Percentiles rank a stretch among this genome's conserved stretches.
These are phyloP conservation scores for Brienomyrus longianalis DNA, from an alignment of 2,113 vertebrate genomes.

Conservation along the genomic window DNA sequence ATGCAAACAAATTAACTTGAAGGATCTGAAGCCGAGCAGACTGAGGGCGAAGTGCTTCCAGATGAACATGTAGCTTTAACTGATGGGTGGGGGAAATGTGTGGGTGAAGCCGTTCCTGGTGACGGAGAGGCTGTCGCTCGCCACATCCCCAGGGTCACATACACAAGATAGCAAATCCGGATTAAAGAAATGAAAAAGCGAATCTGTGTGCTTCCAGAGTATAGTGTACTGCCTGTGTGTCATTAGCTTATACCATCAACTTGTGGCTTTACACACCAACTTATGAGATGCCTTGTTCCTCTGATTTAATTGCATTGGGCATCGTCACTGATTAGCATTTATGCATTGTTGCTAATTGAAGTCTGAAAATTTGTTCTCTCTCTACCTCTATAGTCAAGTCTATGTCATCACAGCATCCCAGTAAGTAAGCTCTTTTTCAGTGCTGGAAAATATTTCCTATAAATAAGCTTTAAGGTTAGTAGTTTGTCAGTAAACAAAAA, in stretches of 20 bases:
- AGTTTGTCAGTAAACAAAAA: not conserved
- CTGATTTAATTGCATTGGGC: not conserved
- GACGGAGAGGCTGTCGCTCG: not conserved
- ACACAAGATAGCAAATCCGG: not conserved
- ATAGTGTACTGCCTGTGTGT: not conserved
- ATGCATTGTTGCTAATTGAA: not conserved
- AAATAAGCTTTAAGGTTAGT: not conserved
- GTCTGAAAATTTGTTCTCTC: not conserved
- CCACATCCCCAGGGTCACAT: not conserved
- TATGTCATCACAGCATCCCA: not conserved
- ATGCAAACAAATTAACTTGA: not conserved
- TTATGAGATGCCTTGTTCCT: not conserved
- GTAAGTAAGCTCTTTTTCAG: not conserved
- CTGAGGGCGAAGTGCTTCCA: not conserved
- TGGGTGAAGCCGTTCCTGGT: not conserved
- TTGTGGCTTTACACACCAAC: not conserved
- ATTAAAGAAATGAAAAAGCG: not conserved
- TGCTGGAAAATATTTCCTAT: not conserved
- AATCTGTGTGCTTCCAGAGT: not conserved
- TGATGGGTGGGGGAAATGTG: not conserved
- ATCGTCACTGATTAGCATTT: not conserved
- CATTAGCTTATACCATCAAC: not conserved
- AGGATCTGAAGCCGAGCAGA: not conserved
- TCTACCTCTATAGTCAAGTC: not conserved
- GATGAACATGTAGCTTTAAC: not conserved